These are phyloP conservation scores for Agrochola circellaris DNA, from an alignment of 2,888 invertebrate species.

Conservation along the genomic window DNA sequence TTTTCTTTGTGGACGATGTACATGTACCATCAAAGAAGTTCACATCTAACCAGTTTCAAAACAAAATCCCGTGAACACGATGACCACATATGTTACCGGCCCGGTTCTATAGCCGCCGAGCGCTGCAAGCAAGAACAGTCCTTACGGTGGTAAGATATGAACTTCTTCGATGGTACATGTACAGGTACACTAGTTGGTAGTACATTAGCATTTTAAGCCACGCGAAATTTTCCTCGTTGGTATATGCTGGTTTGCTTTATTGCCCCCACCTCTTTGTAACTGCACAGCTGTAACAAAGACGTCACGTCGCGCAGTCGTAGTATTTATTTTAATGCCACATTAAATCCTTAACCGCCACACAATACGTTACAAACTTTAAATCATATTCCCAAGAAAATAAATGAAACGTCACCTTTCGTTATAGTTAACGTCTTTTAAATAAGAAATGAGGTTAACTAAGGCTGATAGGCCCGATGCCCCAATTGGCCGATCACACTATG, in stretches of 20 bases:
- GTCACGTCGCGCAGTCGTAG: slow-evolving; percentile 24
- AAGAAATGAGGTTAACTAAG: slow-evolving; percentile 70
- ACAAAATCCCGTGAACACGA: no score
- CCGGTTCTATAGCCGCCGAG: no score
- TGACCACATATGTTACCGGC: no score
- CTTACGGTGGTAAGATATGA: no score
- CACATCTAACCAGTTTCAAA: no score
- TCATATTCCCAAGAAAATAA: slow-evolving; percentile 33
- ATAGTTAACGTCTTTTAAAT: slow-evolving; percentile 52
- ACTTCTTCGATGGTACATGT: no score
- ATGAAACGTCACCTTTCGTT: slow-evolving; percentile 36
- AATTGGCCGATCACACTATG: slow-evolving; percentile 83
- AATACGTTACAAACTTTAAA: slow-evolving; percentile 8
- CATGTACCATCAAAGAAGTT: no score
- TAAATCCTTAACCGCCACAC: slow-evolving; percentile 13
- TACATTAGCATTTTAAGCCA: slow-evolving; percentile 49
- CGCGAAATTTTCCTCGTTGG: slow-evolving; percentile 42
- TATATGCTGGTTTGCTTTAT: slow-evolving; percentile 37
- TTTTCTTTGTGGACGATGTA: slow-evolving; percentile 50
- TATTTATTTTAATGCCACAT: slow-evolving; percentile 36
- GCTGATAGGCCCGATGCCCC: slow-evolving; percentile 79
- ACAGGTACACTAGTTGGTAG: slow-evolving; percentile 12
- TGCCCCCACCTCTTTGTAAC: slow-evolving; percentile 22
- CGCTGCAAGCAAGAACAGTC: no score
- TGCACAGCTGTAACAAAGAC: slow-evolving; percentile 38